Evolutionary conservation across 2,113 vertebrate species (phyloP).

Genomic region (Corythornis vintsioides): DNA sequence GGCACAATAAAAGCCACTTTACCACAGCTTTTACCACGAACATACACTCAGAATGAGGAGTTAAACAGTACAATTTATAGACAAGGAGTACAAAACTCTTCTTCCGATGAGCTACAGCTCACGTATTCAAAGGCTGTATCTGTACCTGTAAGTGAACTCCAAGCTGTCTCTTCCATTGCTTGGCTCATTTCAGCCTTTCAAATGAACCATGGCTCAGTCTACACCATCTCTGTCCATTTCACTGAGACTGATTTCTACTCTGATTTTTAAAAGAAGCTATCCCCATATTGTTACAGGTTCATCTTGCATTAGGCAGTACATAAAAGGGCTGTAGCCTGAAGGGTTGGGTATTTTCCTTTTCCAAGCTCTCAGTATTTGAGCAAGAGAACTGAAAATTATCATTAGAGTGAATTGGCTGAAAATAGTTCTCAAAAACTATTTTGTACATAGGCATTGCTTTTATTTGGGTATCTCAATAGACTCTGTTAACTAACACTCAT

Average conservation of each 20-base stretch:
- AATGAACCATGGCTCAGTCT: neutral
- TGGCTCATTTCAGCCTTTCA: neutral
- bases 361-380: neutral
- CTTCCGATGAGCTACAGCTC: neutral
- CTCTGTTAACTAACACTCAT: neutral
- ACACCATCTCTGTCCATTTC: neutral
- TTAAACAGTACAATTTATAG: neutral
- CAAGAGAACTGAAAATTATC: neutral
- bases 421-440: neutral
- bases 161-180: neutral
- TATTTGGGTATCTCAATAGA: neutral
- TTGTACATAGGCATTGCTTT: neutral
- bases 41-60: neutral
- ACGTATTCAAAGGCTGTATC: neutral
- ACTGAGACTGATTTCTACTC: neutral
- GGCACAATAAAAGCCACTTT: neutral
- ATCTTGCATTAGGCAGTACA: neutral
- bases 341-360: neutral
- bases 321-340: neutral
- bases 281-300: neutral
- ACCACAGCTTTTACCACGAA: neutral
- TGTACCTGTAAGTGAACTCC: neutral
- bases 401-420: neutral
- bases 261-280: neutral
- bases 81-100: neutral